Percentiles rank a stretch among this genome's conserved stretches.
These are phyloP conservation scores for Hydropsyche tenuis DNA, from an alignment of 1,140 invertebrate species.

Conservation along the genomic window DNA sequence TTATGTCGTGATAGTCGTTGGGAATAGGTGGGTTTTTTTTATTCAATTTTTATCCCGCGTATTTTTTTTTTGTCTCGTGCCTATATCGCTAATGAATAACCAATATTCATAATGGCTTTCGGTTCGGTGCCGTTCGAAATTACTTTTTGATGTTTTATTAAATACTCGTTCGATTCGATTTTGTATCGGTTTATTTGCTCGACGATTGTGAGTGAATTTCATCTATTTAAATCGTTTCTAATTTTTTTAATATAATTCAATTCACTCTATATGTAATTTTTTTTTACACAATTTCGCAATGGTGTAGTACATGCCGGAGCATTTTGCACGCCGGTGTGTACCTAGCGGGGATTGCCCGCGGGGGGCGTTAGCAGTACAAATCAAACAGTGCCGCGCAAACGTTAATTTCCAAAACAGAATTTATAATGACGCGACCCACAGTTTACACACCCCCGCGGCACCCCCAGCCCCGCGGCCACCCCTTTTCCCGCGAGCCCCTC, in stretches of 20 bases:
- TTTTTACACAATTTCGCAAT: no score
- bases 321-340: no score
- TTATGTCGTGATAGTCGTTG: neutral
- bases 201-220: no score
- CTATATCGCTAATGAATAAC: slow-evolving; percentile 11
- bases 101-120: slow-evolving; percentile 25
- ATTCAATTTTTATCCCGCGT: neutral
- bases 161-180: slow-evolving; percentile 5
- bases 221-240: no score
- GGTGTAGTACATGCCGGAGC: no score
- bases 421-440: slow-evolving; percentile 38
- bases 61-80: slow-evolving; percentile 28
- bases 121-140: neutral
- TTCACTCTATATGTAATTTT: no score
- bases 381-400: slow-evolving; percentile 32
- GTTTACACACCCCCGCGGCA: slow-evolving; percentile 17
- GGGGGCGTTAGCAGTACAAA: slow-evolving; percentile 34
- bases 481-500: slow-evolving; percentile 27
- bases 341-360: neutral
- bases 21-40: neutral
- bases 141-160: slow-evolving; percentile 27
- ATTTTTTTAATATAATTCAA: no score
- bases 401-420: slow-evolving; percentile 46
- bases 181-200: neutral
- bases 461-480: slow-evolving; percentile 6